phyloP scores from a whole-genome alignment of 2,797 vertebrate genomes.

The Molossus molossus region DNA sequence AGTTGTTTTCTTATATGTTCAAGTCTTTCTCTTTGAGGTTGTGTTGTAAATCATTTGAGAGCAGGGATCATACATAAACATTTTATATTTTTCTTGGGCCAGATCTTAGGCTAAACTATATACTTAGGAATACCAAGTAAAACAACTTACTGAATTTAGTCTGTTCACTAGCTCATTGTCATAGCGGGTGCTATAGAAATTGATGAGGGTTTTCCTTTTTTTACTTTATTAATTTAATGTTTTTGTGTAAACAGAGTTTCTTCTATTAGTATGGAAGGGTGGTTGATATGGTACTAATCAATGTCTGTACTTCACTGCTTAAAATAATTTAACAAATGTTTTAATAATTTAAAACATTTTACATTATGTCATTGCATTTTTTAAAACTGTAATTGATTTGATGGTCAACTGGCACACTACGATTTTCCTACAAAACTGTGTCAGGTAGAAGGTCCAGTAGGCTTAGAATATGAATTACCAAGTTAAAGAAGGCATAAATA shows the following conservation, averaged over 20 bases:
- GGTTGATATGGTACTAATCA: background rate
- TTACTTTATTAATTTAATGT: conserved; percentile 7
- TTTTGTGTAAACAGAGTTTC: background rate
- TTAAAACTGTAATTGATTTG: conserved; percentile 12
- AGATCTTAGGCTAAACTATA: background rate
- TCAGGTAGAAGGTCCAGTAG: background rate
- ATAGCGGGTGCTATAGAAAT: background rate
- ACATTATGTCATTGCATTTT: background rate
- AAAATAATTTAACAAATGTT: conserved; percentile 5
- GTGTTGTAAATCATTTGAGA: background rate
- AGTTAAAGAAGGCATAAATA: background rate
- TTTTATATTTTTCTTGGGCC: background rate
- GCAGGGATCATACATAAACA: background rate
- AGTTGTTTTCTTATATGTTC: background rate
- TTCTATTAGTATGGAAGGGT: background rate
- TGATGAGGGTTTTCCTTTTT: background rate
- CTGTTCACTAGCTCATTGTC: background rate
- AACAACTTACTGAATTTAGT: background rate
- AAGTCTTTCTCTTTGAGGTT: background rate
- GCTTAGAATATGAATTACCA: background rate
- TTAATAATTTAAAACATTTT: background rate
- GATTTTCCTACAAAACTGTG: background rate
- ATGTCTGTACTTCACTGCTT: background rate
- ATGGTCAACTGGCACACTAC: background rate
- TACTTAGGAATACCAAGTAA: background rate